These are phyloP conservation scores for Trachelus stipa DNA, from an alignment of 2,888 invertebrate genomes.

Conservation along the genomic window DNA sequence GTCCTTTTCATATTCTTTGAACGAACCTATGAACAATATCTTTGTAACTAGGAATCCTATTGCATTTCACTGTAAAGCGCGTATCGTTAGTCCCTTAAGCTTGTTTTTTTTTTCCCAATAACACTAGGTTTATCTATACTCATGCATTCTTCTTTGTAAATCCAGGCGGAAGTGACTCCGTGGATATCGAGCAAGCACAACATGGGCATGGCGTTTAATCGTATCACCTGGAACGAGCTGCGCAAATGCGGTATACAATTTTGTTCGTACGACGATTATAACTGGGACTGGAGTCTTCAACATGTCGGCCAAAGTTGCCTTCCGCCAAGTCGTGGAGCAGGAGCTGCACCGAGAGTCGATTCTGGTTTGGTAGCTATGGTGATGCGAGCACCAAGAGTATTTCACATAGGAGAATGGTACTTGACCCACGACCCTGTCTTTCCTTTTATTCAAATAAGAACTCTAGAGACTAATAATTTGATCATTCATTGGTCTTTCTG, in stretches of 20 bases:
- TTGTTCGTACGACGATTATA: constrained; percentile 98
- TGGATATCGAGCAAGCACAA: constrained; percentile 99
- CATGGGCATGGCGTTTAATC: constrained; percentile 98
- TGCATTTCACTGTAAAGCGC: background rate
- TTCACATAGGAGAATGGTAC: constrained; percentile 99
- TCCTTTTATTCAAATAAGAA: background rate
- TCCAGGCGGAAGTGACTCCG: constrained; percentile 88
- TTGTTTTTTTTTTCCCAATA: background rate
- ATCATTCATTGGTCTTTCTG: background rate
- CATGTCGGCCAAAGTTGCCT: constrained; percentile 89
- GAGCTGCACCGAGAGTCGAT: constrained; percentile 54
- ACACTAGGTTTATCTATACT: background rate
- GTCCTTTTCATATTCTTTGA: background rate
- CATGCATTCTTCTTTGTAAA: background rate
- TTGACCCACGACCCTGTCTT: constrained; percentile 22
- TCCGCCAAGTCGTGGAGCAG: constrained; percentile 71
- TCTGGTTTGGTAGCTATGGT: constrained; percentile 83
- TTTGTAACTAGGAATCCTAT: background rate
- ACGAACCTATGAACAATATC: background rate
- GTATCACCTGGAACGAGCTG: constrained; percentile 87
- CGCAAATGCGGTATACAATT: constrained; percentile 86
- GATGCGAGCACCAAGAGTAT: constrained; percentile 92
- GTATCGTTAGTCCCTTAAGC: background rate
- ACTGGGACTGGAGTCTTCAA: constrained; percentile 98
- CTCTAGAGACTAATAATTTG: background rate